Evolutionary conservation across 2,888 invertebrate species (phyloP), one percentile per base, ranked within the genome.

Genomic region (Xiphydria camelus): DNA sequence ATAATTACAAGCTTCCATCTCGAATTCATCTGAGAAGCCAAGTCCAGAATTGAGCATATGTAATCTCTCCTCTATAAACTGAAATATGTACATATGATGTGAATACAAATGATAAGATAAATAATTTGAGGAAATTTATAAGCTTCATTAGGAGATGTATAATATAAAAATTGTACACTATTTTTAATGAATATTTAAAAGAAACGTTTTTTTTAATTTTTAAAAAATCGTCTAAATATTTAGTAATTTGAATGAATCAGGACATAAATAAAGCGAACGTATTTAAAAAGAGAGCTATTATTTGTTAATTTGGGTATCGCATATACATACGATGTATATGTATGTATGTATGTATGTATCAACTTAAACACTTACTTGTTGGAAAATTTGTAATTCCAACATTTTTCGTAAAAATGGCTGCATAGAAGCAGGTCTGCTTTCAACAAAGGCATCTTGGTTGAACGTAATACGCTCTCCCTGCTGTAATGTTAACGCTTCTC

Each of bases 31-130:
- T 22, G 89, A 89, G 73, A 94, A 93, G 0, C 94, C 93, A 46
- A 88, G 81, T 0, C 97, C 96, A n/a, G 89, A 87, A 73, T 95
- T 96, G 53, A 97, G 81, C 82, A 94, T 86, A 59, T 91, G 89
- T 58, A 97, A 78, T 60, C 97, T 83, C 76, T 95, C 96, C 68
- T 96, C 95, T 66, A 98, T 91, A 75, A 98, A 95, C 90, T 94
- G 77, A 34, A 79, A 72, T 49, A 45, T 47, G 37, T n/a, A n/a
- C n/a, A n/a, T n/a, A n/a, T n/a, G n/a, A n/a, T n/a, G n/a, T n/a
- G n/a, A n/a, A n/a, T n/a, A n/a, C n/a, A n/a, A n/a, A n/a, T n/a
- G n/a, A n/a, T n/a, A n/a, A n/a, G n/a, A 55, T 35, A 37, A 9
- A 3, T 14, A 41, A n/a, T 53, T 19, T 23, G 39, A 17, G 22